phyloP scores from a whole-genome alignment of 1,140 invertebrate species.

The Plodia interpunctella region DNA sequence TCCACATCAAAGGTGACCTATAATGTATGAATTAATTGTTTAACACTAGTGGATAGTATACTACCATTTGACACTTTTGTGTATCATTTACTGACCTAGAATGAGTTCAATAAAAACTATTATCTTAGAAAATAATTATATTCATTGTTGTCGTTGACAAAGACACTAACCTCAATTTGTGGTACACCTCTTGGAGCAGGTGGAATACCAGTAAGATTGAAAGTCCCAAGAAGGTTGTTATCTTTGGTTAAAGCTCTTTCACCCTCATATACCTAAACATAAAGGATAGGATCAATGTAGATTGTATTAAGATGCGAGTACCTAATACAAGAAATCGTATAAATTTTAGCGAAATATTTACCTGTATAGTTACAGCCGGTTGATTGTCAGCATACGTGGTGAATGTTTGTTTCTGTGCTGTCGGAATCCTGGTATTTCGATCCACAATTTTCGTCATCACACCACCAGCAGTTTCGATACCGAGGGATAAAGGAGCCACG shows the following conservation, averaged over 20 bases:
- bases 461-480: constrained; percentile 84
- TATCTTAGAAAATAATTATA: background rate
- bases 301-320: too few relatives aligned
- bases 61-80: too few relatives aligned
- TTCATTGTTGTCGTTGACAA: background rate
- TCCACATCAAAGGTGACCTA: constrained; percentile 88
- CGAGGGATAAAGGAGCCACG: constrained; percentile 83
- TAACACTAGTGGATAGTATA: too few relatives aligned
- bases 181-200: constrained; percentile 80
- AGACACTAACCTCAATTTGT: constrained; percentile 78
- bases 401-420: constrained; percentile 82
- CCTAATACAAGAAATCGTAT: background rate
- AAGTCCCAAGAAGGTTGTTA: constrained; percentile 89
- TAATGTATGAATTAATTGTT: constrained; percentile 51
- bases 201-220: constrained; percentile 86
- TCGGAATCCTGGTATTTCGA: constrained; percentile 83
- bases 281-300: too few relatives aligned
- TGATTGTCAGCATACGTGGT: constrained; percentile 83
- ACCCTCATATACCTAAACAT: constrained; percentile 85
- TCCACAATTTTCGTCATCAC: constrained; percentile 83
- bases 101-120: background rate
- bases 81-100: too few relatives aligned
- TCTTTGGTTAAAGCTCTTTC: constrained; percentile 88
- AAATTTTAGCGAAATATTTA: constrained; percentile 47
- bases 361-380: constrained; percentile 86